These are phyloP conservation scores for human DNA, from an alignment of 2,113 vertebrate genomes.

Conservation along the genomic window DNA sequence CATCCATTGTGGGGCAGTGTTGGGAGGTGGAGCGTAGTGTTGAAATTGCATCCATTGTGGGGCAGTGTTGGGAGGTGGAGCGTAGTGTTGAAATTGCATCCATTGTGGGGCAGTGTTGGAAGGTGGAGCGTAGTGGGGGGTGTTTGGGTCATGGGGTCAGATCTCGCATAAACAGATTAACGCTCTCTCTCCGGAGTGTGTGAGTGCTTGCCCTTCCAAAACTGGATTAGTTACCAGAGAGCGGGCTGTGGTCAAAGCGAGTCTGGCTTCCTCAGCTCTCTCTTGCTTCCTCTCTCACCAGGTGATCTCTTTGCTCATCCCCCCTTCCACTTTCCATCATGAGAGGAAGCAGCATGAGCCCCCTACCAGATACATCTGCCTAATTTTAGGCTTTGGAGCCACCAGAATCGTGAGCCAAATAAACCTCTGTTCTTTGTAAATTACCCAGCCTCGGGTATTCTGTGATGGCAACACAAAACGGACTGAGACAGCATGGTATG, in stretches of 20 bases:
- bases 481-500: neutral
- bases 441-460: neutral
- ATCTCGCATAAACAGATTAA: neutral
- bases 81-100: neutral
- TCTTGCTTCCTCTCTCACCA: neutral
- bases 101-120: neutral
- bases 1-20: neutral
- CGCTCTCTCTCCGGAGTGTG: no score
- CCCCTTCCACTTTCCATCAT: neutral
- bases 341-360: neutral
- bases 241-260: no score
- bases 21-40: neutral
- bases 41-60: neutral
- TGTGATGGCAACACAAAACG: neutral
- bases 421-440: neutral
- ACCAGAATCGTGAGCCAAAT: neutral
- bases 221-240: neutral
- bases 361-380: neutral
- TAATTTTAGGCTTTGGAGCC: neutral
- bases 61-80: neutral
- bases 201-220: neutral
- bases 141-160: neutral
- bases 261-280: neutral
- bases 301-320: neutral
- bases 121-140: rapidly evolving